Conservation (phyloP, 2,113 vertebrate species). For the Indicator indicator region DNA sequence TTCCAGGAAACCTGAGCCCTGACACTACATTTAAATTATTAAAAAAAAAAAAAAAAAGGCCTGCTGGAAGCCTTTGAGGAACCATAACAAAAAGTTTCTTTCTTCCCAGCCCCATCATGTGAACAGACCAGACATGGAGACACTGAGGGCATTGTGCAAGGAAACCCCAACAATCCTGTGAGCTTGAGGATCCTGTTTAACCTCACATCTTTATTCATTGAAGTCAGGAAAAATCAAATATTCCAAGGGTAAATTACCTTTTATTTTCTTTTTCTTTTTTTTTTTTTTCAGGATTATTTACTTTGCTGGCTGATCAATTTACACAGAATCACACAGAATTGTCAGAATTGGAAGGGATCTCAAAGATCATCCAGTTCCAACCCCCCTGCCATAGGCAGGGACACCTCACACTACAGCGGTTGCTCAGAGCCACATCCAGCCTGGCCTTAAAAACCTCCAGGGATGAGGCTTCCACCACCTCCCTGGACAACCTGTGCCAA, state of each 20-base stretch:
- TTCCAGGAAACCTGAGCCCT: slow-evolving; percentile 22
- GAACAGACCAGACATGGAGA: not conserved
- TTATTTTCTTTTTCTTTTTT: not conserved
- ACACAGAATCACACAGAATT: no score
- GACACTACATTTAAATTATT: not conserved
- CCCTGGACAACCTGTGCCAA: no score
- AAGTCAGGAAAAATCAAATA: not conserved
- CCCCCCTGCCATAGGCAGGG: no score
- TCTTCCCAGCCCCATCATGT: not conserved
- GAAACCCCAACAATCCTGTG: not conserved
- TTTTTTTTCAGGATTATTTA: not conserved
- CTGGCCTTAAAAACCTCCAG: no score
- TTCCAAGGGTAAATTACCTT: not conserved
- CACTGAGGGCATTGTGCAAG: not conserved
- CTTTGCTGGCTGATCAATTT: not conserved
- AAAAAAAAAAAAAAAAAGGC: not conserved
- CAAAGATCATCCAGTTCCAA: no score
- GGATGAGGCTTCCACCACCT: no score
- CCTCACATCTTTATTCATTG: not conserved
- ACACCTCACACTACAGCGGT: no score
- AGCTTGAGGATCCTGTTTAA: not conserved
- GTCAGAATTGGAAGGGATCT: no score
- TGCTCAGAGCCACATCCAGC: no score
- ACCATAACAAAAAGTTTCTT: not conserved
- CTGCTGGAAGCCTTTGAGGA: not conserved